phyloP scores from a whole-genome alignment of 2,113 vertebrate species.

The Podarcis muralis region DNA sequence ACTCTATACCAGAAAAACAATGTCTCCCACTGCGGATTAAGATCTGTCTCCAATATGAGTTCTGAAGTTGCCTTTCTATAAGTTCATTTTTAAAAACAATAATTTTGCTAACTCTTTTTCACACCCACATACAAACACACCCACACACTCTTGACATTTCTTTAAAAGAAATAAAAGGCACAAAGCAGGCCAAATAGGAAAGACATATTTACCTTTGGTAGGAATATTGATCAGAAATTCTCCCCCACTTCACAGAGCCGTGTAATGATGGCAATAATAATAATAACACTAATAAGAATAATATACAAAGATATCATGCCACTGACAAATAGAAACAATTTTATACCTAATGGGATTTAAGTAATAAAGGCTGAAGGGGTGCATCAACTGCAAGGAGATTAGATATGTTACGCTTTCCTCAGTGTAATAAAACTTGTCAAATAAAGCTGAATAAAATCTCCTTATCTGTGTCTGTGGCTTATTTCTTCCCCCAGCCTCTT shows the following conservation, averaged over 20 bases:
- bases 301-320: conserved; percentile 60
- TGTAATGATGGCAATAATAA: conserved; percentile 41
- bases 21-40: not conserved
- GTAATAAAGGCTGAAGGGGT: conserved; percentile 70
- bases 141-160: conserved; percentile 7
- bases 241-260: conserved; percentile 36
- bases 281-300: conserved; percentile 54
- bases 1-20: not conserved
- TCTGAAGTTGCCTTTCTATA: not conserved
- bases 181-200: conserved; percentile 40
- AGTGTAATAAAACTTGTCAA: conserved; percentile 73
- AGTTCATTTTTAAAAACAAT: not conserved
- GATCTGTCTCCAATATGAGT: not conserved
- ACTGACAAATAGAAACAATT: conserved; percentile 71
- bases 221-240: conserved; percentile 58
- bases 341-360: conserved; percentile 72
- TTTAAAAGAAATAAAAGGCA: conserved; percentile 35
- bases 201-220: conserved; percentile 55
- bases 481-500: conserved; percentile 66
- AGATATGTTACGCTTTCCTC: conserved; percentile 67
- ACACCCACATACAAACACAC: not conserved
- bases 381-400: conserved; percentile 70
- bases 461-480: conserved; percentile 65
- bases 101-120: not conserved
- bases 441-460: conserved; percentile 72